Evolutionary conservation across 2,113 vertebrate genomes (phyloP).

Genomic region (Oxyruncus cristatus): DNA sequence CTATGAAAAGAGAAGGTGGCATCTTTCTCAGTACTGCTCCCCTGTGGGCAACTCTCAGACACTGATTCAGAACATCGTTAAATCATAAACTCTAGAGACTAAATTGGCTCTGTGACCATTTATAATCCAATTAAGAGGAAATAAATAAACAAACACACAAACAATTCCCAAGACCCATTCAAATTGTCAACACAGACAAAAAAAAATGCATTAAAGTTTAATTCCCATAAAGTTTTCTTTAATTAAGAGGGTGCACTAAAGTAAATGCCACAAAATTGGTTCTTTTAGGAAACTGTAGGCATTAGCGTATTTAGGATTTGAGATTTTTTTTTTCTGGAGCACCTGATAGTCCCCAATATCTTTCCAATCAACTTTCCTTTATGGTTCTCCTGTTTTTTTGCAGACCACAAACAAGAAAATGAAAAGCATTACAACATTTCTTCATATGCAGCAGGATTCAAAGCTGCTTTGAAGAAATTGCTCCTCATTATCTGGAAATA

Average conservation of each 20-base stretch:
- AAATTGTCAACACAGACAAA: background rate
- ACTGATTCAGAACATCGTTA: background rate
- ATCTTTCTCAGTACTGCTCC: background rate
- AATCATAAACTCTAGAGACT: background rate
- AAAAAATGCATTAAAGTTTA: background rate
- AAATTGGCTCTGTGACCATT: slow-evolving; percentile 15
- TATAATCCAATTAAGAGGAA: slow-evolving; percentile 55
- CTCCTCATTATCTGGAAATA: slow-evolving; percentile 49
- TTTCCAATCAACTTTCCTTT: slow-evolving; percentile 16
- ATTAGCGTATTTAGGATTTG: background rate
- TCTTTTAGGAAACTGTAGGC: background rate
- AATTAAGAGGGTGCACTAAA: background rate
- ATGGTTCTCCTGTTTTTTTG: background rate
- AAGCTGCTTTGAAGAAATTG: slow-evolving; percentile 41
- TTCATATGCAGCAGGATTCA: slow-evolving; percentile 29
- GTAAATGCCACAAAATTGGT: background rate
- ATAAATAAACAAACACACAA: slow-evolving; percentile 39
- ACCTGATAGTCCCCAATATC: background rate
- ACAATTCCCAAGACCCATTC: background rate
- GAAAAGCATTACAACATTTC: slow-evolving; percentile 12
- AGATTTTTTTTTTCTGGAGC: background rate
- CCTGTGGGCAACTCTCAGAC: background rate
- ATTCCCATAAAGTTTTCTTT: slow-evolving; percentile 9
- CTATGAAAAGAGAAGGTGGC: background rate
- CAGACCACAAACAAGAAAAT: slow-evolving; percentile 34